These are phyloP conservation scores for Troides helena DNA, from an alignment of 2,888 invertebrate genomes.

Conservation along the genomic window DNA sequence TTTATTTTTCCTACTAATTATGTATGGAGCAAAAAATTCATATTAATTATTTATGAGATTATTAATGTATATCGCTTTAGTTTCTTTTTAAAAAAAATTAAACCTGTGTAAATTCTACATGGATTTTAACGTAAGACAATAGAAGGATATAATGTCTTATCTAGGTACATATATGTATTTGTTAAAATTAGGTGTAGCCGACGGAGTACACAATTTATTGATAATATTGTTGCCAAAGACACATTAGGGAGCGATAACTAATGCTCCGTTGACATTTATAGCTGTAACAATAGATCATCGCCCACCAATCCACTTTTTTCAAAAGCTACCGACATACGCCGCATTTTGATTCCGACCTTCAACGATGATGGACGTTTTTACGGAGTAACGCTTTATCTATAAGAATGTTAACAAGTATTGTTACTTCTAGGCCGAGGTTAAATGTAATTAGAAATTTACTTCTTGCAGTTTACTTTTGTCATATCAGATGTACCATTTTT, in stretches of 20 bases:
- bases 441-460: neutral
- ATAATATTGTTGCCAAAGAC: slow-evolving; percentile 32
- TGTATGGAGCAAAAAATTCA: no score
- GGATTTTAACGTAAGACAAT: no score
- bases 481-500: no score
- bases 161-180: slow-evolving; percentile 7
- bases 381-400: slow-evolving; percentile 11
- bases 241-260: slow-evolving; percentile 29
- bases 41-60: no score
- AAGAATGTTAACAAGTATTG: slow-evolving; percentile 5
- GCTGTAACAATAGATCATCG: slow-evolving; percentile 38
- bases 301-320: slow-evolving; percentile 32
- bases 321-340: slow-evolving; percentile 32
- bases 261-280: slow-evolving; percentile 31
- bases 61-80: no score
- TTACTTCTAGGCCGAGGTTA: neutral
- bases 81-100: no score
- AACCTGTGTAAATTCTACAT: no score
- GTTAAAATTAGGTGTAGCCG: slow-evolving; percentile 19
- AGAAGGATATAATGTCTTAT: slow-evolving; percentile 2
- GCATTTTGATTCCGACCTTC: slow-evolving; percentile 23
- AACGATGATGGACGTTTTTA: slow-evolving; percentile 24
- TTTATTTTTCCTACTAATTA: neutral
- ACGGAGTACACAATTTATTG: slow-evolving; percentile 29
- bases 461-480: no score